Evolutionary conservation across 2,888 invertebrate genomes (phyloP).

Genomic region (Drosophila vallismaia): DNA sequence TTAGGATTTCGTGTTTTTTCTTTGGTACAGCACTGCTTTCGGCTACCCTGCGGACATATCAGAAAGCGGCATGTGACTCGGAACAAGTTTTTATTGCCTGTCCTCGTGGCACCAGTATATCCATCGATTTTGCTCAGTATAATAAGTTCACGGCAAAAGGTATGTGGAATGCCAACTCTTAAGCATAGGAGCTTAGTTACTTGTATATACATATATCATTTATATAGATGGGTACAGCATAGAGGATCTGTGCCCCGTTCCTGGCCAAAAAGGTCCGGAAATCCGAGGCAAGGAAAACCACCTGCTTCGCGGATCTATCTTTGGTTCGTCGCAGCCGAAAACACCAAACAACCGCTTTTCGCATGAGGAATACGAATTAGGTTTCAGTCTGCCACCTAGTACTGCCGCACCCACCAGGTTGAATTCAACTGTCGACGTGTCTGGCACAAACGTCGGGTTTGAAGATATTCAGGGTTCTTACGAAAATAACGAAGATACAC

Average conservation of each 20-base stretch:
- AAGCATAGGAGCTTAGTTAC: too few relatives aligned
- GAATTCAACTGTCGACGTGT: conserved; percentile 24
- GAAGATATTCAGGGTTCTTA: conserved; percentile 41
- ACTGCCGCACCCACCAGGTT: conserved; percentile 36
- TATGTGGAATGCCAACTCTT: conserved; percentile 28
- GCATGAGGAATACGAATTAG: conserved; percentile 65
- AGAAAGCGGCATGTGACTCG: conserved; percentile 96
- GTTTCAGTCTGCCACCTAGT: conserved; percentile 29
- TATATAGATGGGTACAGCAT: conserved; percentile 82
- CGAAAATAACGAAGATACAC: conserved; percentile 59
- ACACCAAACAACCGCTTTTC: conserved; percentile 79
- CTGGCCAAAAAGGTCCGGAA: conserved; percentile 58
- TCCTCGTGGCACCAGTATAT: conserved; percentile 96
- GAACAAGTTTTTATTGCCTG: conserved; percentile 94
- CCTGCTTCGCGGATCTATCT: conserved; percentile 81
- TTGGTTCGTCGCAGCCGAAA: conserved; percentile 76
- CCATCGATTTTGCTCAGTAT: conserved; percentile 94
- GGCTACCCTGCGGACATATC: conserved; percentile 95
- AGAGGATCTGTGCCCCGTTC: conserved; percentile 81
- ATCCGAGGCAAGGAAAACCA: conserved; percentile 79
- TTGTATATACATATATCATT: not conserved
- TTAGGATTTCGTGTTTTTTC: not conserved
- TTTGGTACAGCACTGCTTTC: conserved; percentile 90
- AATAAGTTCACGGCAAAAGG: conserved; percentile 83
- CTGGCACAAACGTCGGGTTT: conserved; percentile 2